These are phyloP conservation scores for Agriopis leucophaearia DNA, from an alignment of 2,888 invertebrate species.

Conservation along the genomic window DNA sequence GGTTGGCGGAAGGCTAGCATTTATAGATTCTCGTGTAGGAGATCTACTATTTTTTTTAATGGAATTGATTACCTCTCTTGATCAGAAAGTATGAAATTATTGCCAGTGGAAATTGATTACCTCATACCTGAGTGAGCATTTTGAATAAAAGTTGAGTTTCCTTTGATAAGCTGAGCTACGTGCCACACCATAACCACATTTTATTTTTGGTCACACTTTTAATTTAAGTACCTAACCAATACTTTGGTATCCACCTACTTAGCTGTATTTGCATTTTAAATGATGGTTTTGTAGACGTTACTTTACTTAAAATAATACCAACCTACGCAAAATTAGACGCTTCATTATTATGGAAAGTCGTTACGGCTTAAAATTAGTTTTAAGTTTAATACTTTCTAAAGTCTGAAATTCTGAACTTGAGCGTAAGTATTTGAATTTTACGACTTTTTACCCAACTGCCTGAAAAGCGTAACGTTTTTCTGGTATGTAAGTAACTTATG, in stretches of 20 bases:
- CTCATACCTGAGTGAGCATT: constrained; percentile 22
- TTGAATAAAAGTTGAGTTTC: constrained; percentile 19
- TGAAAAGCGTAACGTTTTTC: too few species aligned
- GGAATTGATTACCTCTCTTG: constrained; percentile 53
- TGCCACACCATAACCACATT: not conserved
- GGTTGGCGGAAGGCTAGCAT: constrained; percentile 74
- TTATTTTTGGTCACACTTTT: not conserved
- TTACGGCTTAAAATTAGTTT: constrained; percentile 43
- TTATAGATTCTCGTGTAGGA: constrained; percentile 55
- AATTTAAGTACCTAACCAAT: not conserved
- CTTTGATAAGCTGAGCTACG: constrained; percentile 11
- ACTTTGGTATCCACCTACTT: not conserved
- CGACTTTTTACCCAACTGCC: too few species aligned
- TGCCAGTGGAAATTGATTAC: constrained; percentile 24
- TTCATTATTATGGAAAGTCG: constrained; percentile 26
- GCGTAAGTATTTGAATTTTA: constrained; percentile 25
- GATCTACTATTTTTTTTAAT: constrained; percentile 57
- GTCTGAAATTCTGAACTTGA: constrained; percentile 52
- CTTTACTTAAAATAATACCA: too few species aligned
- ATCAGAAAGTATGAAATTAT: constrained; percentile 35
- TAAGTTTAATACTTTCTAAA: constrained; percentile 48
- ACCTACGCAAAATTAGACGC: constrained; percentile 15
- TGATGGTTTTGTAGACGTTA: not conserved
- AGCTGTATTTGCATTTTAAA: not conserved
- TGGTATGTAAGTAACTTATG: too few species aligned